These are phyloP conservation scores for Cheilosia grossa DNA, from an alignment of 2,888 invertebrate genomes.

Conservation along the genomic window DNA sequence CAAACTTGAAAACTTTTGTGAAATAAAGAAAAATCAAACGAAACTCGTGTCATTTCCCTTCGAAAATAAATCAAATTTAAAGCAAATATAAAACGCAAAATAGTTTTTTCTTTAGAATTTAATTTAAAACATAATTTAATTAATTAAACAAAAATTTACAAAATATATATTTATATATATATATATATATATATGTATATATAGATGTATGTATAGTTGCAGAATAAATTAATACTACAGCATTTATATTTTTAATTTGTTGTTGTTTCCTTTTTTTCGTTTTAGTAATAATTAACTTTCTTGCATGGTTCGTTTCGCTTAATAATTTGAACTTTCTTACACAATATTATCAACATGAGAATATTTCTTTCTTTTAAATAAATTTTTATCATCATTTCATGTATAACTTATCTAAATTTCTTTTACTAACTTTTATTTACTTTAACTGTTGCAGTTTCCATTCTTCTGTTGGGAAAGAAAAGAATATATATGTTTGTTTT, in stretches of 20 bases:
- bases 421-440: slow-evolving; percentile 49
- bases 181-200: slow-evolving; percentile 32
- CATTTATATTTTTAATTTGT: slow-evolving; percentile 64
- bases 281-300: slow-evolving; percentile 60
- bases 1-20: too few relatives aligned
- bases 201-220: slow-evolving; percentile 67
- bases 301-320: slow-evolving; percentile 63
- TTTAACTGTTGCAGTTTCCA: slow-evolving; percentile 45
- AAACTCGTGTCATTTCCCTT: slow-evolving; percentile 36
- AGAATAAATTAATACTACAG: slow-evolving; percentile 74
- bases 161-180: slow-evolving; percentile 60
- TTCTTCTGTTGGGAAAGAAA: slow-evolving; percentile 58
- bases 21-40: not conserved
- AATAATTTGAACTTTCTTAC: slow-evolving; percentile 72
- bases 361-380: slow-evolving; percentile 34
- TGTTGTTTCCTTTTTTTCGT: slow-evolving; percentile 3
- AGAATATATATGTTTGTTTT: slow-evolving; percentile 23
- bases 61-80: slow-evolving; percentile 12
- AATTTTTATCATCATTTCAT: slow-evolving; percentile 49
- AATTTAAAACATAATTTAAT: slow-evolving; percentile 75
- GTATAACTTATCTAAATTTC: slow-evolving; percentile 57
- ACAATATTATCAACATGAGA: slow-evolving; percentile 74
- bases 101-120: slow-evolving; percentile 63
- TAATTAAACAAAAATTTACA: slow-evolving; percentile 75
- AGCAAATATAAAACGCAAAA: slow-evolving; percentile 47